phyloP scores from a whole-genome alignment of 1,140 invertebrate genomes.

The Drosophila erecta region DNA sequence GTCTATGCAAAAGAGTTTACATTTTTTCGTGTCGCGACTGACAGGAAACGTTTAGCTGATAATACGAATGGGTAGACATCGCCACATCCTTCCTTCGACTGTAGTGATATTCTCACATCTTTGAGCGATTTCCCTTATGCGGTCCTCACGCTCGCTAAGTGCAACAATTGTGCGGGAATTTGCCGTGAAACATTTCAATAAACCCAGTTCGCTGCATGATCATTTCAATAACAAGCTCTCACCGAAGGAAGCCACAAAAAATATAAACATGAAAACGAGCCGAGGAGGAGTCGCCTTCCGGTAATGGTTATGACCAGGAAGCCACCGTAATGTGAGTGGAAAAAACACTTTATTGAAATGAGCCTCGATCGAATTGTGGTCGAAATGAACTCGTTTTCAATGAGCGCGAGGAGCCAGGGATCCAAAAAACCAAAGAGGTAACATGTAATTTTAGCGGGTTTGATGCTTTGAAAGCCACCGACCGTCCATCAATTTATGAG shows the following conservation, averaged over 20 bases:
- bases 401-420: conserved; percentile 7
- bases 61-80: conserved; percentile 14
- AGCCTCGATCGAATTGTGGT: conserved; percentile 68
- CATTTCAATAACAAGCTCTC: conserved; percentile 71
- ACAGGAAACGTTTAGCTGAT: conserved; percentile 38
- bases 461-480: conserved; percentile 57
- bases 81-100: conserved; percentile 38
- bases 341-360: conserved; percentile 77
- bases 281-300: conserved; percentile 60
- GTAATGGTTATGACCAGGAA: conserved; percentile 67
- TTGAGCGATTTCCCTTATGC: conserved; percentile 18
- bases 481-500: conserved; percentile 67
- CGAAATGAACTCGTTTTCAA: conserved; percentile 74
- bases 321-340: conserved; percentile 34
- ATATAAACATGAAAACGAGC: conserved; percentile 22
- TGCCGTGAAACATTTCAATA: conserved; percentile 72
- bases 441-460: conserved; percentile 54
- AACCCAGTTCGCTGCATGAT: conserved; percentile 55
- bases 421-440: conserved; percentile 3
- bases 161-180: conserved; percentile 22
- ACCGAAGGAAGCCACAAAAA: conserved; percentile 45
- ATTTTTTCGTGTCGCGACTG: conserved; percentile 19
- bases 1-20: conserved; percentile 50
- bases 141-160: background rate
- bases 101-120: conserved; percentile 16